Evolutionary conservation across 2,113 vertebrate species (phyloP).

Genomic region (Crotalus viridis): DNA sequence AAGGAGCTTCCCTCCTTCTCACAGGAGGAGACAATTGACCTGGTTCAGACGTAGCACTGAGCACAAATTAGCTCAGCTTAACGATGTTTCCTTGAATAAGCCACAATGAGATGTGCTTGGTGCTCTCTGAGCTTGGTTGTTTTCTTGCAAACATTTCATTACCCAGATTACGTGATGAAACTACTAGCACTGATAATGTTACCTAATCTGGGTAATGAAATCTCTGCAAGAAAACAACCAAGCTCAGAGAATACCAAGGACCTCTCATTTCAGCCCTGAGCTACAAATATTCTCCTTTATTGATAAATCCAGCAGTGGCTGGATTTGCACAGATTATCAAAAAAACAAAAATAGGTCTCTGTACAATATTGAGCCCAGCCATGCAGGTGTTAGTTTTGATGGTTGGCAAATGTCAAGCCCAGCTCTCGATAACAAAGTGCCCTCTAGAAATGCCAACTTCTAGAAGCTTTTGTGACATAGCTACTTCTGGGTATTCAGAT

Average conservation of each 20-base stretch:
- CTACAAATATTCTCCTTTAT: not conserved
- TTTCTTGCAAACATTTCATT: not conserved
- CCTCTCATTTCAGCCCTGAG: not conserved
- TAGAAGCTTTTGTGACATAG: not conserved
- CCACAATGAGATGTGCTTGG: not conserved
- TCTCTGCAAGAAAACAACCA: not conserved
- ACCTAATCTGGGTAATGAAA: not conserved
- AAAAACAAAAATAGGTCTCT: not conserved
- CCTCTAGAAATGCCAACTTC: not conserved
- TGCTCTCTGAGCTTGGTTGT: not conserved
- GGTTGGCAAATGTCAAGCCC: not conserved
- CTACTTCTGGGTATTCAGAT: not conserved
- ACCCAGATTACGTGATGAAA: not conserved
- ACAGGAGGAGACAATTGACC: not conserved
- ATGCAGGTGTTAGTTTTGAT: not conserved
- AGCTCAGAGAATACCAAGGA: not conserved
- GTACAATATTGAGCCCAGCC: not conserved
- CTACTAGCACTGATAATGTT: not conserved
- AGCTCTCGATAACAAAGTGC: not conserved
- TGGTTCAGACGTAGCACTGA: not conserved
- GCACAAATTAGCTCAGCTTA: not conserved
- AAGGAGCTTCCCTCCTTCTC: not conserved
- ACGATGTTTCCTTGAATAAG: not conserved
- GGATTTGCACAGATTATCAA: not conserved
- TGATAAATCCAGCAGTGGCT: not conserved